Base-by-base conservation (phyloP, 2,797 vertebrate species). In the Lates japonicus region DNA sequence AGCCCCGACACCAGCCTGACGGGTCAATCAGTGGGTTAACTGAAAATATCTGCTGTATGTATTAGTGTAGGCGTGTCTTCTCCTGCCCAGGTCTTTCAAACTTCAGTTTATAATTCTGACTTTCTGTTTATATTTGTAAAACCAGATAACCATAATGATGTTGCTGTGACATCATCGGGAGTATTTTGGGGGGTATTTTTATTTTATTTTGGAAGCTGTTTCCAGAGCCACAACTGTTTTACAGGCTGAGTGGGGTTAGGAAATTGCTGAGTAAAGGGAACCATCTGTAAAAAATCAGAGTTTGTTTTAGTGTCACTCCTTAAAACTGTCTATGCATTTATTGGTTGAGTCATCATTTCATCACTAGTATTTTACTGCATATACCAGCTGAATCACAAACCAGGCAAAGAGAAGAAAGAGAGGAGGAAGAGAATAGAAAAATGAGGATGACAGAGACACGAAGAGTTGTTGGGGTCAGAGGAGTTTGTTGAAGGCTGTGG, bases 401-500 rank as follows among this genome's bases (percentile, higher is more conserved):
- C 44, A 60, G 59, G 55, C 46, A 55, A 35, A 65, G 59, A 58
- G 42, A n/a, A n/a, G n/a, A n/a, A 8, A 52, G 59, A 58, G 48
- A 8, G 48, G 59, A 58, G 44, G 42, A 8, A 52, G 59, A 58
- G 35, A 49, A 58, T 1, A 72, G 71, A 61, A 10, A 52, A 48
- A 78, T 69, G 20, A 70, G 54, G 37, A 54, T 80, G 83, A 82
- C 68, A 76, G 61, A 64, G 74, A 65, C 10, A 48, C 41, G 3
- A 31, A 29, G 63, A 58, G 59, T 3, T 5, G 58, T 10, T 4
- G 31, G 7, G 87, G 79, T 86, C 72, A 73, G 78, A n/a, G 12
- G 77, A 81, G 90, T 82, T 72, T 69, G 64, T 82, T 78, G 39
- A 42, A 71, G 57, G 72, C 55, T 54, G 44, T 8, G 39, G 12